Evolutionary conservation across 1,140 invertebrate species (phyloP).

Genomic region (Caerostris extrusa): DNA sequence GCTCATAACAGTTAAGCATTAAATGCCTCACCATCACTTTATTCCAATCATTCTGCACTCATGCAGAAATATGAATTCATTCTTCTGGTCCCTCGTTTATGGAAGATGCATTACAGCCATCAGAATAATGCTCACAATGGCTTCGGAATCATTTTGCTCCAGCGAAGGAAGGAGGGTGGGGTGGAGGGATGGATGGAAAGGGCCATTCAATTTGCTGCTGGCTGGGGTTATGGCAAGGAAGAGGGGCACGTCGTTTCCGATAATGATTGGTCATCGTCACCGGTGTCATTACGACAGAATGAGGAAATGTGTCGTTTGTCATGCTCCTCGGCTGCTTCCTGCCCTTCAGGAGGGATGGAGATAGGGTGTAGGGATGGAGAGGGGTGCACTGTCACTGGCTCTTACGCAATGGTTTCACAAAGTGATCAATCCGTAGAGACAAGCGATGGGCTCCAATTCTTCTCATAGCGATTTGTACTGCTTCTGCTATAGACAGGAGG

Average conservation of each 20-base stretch:
- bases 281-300: conserved; percentile 66
- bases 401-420: neutral
- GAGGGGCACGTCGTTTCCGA: conserved; percentile 49
- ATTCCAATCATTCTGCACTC: conserved; percentile 20
- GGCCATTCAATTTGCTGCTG: conserved; percentile 63
- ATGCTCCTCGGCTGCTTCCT: conserved; percentile 26
- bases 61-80: neutral
- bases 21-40: neutral
- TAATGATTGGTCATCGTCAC: conserved; percentile 70
- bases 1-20: neutral
- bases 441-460: conserved; percentile 5
- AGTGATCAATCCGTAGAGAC: conserved; percentile 13
- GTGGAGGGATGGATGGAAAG: no score
- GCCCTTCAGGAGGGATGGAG: neutral
- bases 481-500: neutral
- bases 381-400: conserved; percentile 1
- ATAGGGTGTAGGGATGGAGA: neutral
- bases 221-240: neutral
- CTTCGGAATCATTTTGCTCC: neutral
- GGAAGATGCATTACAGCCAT: conserved; percentile 22
- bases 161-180: no score
- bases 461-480: neutral
- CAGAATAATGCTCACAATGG: neutral
- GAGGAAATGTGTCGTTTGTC: conserved; percentile 66
- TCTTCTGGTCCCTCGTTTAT: neutral